These are phyloP conservation scores for Drosophila hydei DNA, from an alignment of 1,140 invertebrate species.

Conservation along the genomic window DNA sequence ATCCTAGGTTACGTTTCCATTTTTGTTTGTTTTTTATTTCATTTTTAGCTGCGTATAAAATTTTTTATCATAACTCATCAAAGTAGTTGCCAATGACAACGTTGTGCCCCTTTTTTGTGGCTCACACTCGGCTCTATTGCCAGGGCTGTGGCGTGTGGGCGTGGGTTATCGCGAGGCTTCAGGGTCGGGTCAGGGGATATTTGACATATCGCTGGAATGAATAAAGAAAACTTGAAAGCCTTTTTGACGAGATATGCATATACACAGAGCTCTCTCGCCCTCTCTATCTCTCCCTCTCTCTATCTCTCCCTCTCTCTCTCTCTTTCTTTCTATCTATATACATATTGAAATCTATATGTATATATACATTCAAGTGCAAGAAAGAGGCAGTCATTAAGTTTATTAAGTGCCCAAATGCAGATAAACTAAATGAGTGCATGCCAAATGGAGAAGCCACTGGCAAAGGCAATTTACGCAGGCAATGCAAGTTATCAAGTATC, in stretches of 20 bases:
- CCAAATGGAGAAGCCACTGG: conserved; percentile 57
- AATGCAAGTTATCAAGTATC: conserved; percentile 32
- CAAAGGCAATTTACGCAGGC: conserved; percentile 64
- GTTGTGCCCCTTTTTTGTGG: conserved; percentile 11
- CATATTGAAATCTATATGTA: too few relatives aligned
- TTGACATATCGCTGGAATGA: conserved; percentile 28
- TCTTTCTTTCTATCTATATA: too few relatives aligned
- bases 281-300: too few relatives aligned
- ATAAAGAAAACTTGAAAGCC: conserved; percentile 21
- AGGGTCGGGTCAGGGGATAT: conserved; percentile 1
- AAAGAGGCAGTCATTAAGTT: conserved; percentile 69
- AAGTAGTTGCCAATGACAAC: conserved; percentile 38
- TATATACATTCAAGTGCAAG: too few relatives aligned
- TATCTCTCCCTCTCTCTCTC: too few relatives aligned
- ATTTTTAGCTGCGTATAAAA: neutral
- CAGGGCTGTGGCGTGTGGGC: neutral
- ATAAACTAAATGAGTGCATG: conserved; percentile 76
- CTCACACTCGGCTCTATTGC: conserved; percentile 12
- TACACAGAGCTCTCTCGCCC: neutral
- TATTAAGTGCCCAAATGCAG: conserved; percentile 72
- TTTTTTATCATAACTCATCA: conserved; percentile 24
- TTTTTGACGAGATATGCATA: conserved; percentile 59
- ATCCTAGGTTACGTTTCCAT: neutral
- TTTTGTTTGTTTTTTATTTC: conserved; percentile 34
- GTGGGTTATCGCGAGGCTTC: neutral